Percentiles rank a stretch among this genome's conserved stretches.
Conservation (phyloP, 1,140 invertebrate genomes). For the Dufourea novaeangliae region DNA sequence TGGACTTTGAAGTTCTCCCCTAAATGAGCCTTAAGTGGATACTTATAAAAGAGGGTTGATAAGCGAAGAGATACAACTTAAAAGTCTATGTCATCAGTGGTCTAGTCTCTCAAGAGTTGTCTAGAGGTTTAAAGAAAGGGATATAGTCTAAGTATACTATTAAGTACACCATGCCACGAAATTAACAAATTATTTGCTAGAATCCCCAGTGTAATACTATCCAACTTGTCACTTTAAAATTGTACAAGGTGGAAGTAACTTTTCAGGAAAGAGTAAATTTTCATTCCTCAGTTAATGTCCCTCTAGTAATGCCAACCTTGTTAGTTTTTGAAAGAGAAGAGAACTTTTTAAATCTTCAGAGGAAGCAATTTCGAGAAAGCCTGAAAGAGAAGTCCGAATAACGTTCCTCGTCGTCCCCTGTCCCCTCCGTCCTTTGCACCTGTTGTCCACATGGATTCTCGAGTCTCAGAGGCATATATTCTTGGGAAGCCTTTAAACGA, state of each 20-base stretch:
- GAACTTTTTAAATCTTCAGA: slow-evolving; percentile 49
- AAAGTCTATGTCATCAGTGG: no score
- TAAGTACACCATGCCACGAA: no score
- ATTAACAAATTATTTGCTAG: no score
- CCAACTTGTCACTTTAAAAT: no score
- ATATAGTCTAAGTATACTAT: no score
- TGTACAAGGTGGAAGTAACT: neutral
- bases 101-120: no score
- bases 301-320: slow-evolving; percentile 15
- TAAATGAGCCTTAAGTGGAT: no score
- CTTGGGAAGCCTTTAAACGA: slow-evolving; percentile 19
- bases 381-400: slow-evolving; percentile 33
- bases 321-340: neutral
- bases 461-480: slow-evolving; percentile 15
- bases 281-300: neutral
- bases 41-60: no score
- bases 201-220: no score
- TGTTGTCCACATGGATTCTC: slow-evolving; percentile 25
- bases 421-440: slow-evolving; percentile 6
- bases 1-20: no score
- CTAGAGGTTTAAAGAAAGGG: no score
- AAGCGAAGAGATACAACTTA: no score
- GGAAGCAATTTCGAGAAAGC: slow-evolving; percentile 53
- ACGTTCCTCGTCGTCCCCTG: neutral
- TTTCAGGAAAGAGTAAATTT: slow-evolving; percentile 13